A percentile compares a stretch with the other conserved stretches of the same genome.
Conservation (phyloP, 2,888 invertebrate species). For the Apotomis turbidana region DNA sequence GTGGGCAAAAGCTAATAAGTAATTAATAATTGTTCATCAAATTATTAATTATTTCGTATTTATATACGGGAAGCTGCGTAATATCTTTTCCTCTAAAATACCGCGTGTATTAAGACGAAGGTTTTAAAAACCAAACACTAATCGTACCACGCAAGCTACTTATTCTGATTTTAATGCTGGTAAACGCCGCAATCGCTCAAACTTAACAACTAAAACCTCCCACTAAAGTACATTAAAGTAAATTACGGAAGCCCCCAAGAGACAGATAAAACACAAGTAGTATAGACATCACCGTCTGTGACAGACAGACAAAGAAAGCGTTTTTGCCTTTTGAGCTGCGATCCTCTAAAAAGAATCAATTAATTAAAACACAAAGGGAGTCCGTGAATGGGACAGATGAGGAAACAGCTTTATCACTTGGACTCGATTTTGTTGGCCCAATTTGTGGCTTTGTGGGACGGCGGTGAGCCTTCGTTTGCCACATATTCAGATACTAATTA, state of each 20-base stretch:
- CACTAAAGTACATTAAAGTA: constrained; percentile 12
- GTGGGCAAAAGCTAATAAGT: no score
- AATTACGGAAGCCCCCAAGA: constrained; percentile 19
- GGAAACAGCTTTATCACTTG: constrained; percentile 45
- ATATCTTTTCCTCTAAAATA: no score
- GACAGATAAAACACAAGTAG: constrained; percentile 32
- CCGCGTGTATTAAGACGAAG: no score
- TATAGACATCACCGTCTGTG: constrained; percentile 34
- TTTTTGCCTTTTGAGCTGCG: constrained; percentile 40
- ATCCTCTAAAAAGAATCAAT: constrained; percentile 64
- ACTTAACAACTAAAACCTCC: background rate
- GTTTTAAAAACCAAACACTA: no score
- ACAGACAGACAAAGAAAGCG: constrained; percentile 37
- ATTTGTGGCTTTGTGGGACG: constrained; percentile 5
- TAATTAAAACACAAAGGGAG: constrained; percentile 68
- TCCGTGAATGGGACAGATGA: constrained; percentile 56
- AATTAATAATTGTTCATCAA: no score
- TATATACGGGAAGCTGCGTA: no score
- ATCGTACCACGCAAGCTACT: no score
- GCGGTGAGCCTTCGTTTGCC: background rate
- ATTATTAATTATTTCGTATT: no score
- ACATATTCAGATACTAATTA: background rate
- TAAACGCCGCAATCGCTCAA: background rate
- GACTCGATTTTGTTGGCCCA: background rate
- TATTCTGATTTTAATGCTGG: no score